Conservation (phyloP, 2,888 invertebrate genomes). For the Ferrisia virgata region DNA sequence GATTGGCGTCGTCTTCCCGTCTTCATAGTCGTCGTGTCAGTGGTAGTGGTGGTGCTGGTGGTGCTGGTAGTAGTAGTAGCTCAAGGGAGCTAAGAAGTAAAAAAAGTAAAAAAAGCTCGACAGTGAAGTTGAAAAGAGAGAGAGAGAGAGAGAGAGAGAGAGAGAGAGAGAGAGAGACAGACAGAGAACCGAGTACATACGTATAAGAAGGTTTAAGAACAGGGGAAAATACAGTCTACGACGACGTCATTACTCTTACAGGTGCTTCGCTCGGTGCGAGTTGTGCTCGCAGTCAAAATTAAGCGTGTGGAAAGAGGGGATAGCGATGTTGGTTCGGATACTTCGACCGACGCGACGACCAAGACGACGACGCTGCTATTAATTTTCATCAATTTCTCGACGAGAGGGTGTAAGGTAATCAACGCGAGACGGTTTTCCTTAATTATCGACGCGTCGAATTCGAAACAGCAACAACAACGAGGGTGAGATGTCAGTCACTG, state of each 20-base stretch:
- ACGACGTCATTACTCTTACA: constrained; percentile 16
- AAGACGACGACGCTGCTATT: not conserved
- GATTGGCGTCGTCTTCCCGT: not conserved
- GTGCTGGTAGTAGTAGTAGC: not conserved
- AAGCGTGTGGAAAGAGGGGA: not conserved
- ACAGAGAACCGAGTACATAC: too few species aligned
- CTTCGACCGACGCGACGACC: not conserved
- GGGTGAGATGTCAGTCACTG: too few species aligned
- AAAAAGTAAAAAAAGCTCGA: not conserved
- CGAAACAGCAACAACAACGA: too few species aligned
- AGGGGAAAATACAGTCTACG: not conserved
- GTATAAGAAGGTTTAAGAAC: not conserved
- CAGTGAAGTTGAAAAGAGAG: not conserved
- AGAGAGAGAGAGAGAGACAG: not conserved
- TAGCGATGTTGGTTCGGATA: not conserved
- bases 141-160: not conserved
- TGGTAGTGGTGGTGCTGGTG: too few species aligned
- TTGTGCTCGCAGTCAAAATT: not conserved
- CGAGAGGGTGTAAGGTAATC: not conserved
- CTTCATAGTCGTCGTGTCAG: too few species aligned
- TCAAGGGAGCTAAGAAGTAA: too few species aligned
- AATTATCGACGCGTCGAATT: not conserved
- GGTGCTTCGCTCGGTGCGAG: not conserved
- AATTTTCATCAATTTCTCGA: constrained; percentile 7
- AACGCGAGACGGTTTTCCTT: not conserved